phyloP scores from a whole-genome alignment of 2,888 invertebrate species.

The Athetis lepigone region DNA sequence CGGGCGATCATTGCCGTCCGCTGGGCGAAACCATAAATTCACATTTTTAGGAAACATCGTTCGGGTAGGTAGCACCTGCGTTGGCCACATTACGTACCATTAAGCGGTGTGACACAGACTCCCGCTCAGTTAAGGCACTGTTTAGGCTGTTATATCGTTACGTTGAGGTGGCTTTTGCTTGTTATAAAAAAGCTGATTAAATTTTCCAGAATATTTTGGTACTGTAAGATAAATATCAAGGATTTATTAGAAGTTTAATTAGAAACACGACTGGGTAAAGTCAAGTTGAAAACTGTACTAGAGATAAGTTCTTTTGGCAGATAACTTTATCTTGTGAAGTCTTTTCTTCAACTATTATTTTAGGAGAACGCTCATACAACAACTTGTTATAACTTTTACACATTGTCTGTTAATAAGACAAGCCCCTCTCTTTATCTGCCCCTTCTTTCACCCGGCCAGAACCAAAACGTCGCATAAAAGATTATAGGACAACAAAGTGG shows the following conservation, averaged over 20 bases:
- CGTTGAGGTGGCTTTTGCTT: slow-evolving; percentile 36
- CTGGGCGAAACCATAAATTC: slow-evolving; percentile 86
- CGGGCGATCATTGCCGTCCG: slow-evolving; percentile 87
- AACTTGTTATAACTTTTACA: no score
- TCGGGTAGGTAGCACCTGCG: slow-evolving; percentile 80
- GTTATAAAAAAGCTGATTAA: slow-evolving; percentile 17
- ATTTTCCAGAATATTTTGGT: background rate
- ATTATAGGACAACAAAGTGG: slow-evolving; percentile 12
- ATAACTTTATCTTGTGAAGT: background rate
- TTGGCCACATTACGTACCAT: slow-evolving; percentile 80
- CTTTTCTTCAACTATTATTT: no score
- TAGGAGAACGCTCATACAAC: no score
- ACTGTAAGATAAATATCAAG: background rate
- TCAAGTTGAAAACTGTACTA: background rate
- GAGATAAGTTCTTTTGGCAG: background rate
- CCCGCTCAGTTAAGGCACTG: slow-evolving; percentile 68
- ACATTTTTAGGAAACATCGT: slow-evolving; percentile 86
- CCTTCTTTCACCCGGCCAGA: no score
- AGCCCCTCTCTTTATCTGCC: background rate
- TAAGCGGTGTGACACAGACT: slow-evolving; percentile 74
- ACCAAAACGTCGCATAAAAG: slow-evolving; percentile 14
- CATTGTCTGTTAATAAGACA: background rate
- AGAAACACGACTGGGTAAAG: background rate
- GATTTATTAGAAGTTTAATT: slow-evolving; percentile 6
- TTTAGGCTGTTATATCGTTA: slow-evolving; percentile 46